Conservation (phyloP, 2,888 invertebrate genomes). For the Phyto melanocephala region DNA sequence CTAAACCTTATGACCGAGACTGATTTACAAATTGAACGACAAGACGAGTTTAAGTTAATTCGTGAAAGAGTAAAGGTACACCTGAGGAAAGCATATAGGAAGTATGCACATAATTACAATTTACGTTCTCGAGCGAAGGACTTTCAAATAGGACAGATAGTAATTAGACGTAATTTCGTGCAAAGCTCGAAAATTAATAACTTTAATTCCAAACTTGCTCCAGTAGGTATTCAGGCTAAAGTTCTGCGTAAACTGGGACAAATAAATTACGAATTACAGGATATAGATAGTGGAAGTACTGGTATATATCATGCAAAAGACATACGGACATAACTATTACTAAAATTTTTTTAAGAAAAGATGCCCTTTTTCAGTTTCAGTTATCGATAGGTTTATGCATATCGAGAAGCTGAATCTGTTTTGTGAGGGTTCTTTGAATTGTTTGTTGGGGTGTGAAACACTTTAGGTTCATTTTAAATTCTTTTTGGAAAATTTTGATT, state of each 20-base stretch:
- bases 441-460: too few relatives aligned
- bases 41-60: not conserved
- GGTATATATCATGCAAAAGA: not conserved
- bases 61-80: not conserved
- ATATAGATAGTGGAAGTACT: too few relatives aligned
- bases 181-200: conserved; percentile 14
- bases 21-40: too few relatives aligned
- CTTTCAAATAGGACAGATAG: conserved; percentile 25
- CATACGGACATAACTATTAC: not conserved
- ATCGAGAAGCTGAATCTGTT: not conserved
- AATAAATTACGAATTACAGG: too few relatives aligned
- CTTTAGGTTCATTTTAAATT: too few relatives aligned
- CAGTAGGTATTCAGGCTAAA: conserved; percentile 7
- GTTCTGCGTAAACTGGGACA: too few relatives aligned
- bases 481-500: too few relatives aligned
- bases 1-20: too few relatives aligned
- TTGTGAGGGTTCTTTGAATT: too few relatives aligned
- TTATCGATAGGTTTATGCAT: not conserved
- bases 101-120: conserved; percentile 12
- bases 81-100: not conserved
- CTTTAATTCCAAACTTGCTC: conserved; percentile 40
- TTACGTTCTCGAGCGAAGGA: not conserved
- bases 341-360: not conserved
- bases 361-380: not conserved
- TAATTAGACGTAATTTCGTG: conserved; percentile 21